Base-by-base conservation (phyloP, 2,797 vertebrate species). In the Lindbergichthys nudifrons region DNA sequence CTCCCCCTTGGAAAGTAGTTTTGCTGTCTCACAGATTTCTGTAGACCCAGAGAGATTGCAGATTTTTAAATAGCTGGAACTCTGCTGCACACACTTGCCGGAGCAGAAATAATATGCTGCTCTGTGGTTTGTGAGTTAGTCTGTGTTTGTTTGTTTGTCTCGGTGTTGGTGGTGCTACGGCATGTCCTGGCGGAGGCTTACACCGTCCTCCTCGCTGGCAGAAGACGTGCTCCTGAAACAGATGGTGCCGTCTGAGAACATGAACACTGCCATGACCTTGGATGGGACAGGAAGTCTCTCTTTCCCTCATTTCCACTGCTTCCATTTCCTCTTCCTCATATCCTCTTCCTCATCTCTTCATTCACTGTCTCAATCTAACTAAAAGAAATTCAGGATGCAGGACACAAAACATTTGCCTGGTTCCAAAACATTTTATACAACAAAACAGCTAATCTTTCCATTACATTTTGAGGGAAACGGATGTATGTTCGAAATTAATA, bases 201-300 rank as follows among this genome's bases (percentile, higher is more conserved):
- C 42, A 53, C 59, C 13, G 75, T 71, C 86, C 86, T 83, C 82
- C 62, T 82, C 19, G 12, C 81, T 89, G 88, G 89, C 90, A 86
- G 81, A 74, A 79, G 78, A 85, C 81, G 18, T 84, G 73, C 81
- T 93, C 77, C 88, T 86, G 83, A 73, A 93, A 80, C 93, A 95
- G 93, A 94, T 94, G 93, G 92, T 81, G 60, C 82, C 59, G 77
- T 77, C 90, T 70, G 88, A 85, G 85, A 92, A 89, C 88, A 87
- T 65, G 73, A 92, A 82, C 72, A 58, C 80, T 78, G 79, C 84
- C 84, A 77, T 91, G 90, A 77, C 92, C 89, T 92, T 93, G 89
- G 86, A 86, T 58, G 63, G 62, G 75, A 85, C 76, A 77, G 61
- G 70, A 82, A 81, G 73, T 84, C 47, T 82, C 71, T 73, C 59